A percentile compares a stretch with the other conserved stretches of the same genome.
phyloP scores from a whole-genome alignment of 2,113 vertebrate genomes.

The Pygoscelis adeliae region DNA sequence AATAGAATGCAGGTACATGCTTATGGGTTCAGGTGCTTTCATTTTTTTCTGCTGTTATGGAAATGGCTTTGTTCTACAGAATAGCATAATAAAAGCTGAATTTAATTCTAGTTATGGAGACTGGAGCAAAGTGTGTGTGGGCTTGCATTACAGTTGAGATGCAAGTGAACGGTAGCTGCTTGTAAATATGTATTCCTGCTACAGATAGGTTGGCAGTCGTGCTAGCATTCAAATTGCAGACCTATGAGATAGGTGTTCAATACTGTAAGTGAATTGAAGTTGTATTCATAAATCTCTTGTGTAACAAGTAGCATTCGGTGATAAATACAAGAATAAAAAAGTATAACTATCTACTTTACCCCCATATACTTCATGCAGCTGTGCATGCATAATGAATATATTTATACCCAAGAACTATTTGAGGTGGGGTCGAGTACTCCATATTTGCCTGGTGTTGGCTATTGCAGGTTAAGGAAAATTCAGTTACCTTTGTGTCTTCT shows the following conservation, averaged over 20 bases:
- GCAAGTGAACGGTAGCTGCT: neutral
- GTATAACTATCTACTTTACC: neutral
- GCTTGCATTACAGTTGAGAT: neutral
- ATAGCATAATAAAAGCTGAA: neutral
- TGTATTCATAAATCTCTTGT: neutral
- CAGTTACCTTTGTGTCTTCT: neutral
- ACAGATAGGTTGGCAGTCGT: neutral
- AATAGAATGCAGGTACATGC: neutral
- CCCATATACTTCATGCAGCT: neutral
- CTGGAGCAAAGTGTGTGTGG: neutral
- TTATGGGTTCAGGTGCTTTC: neutral
- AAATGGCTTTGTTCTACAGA: neutral
- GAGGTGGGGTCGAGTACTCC: neutral
- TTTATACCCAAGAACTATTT: neutral
- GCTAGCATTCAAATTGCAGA: neutral
- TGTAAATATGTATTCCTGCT: neutral
- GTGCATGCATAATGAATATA: neutral
- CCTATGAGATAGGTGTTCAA: neutral
- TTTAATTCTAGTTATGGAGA: neutral
- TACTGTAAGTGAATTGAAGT: neutral
- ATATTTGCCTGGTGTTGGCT: neutral
- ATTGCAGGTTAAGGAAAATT: neutral
- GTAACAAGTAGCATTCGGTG: neutral
- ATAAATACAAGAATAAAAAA: neutral
- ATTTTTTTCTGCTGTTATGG: neutral